Conservation (phyloP, 2,888 invertebrate genomes). For the Tridacna gigas region DNA sequence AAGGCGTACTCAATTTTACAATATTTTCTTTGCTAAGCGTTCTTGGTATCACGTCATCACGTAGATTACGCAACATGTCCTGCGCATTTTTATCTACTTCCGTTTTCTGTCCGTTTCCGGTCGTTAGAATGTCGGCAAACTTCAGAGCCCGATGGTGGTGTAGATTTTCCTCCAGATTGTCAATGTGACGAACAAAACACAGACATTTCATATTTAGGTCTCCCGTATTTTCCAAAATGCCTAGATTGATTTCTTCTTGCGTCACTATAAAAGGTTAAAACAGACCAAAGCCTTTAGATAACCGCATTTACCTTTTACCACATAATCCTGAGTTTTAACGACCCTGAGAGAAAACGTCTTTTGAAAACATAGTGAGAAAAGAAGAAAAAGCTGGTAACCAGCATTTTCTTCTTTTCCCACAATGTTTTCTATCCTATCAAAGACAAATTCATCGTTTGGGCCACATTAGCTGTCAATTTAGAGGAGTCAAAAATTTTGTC, state of each 20-base stretch:
- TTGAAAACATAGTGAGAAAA: too few relatives aligned
- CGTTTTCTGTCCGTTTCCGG: constrained; percentile 35
- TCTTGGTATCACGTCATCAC: constrained; percentile 51
- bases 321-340: too few relatives aligned
- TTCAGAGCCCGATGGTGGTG: constrained; percentile 56
- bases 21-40: constrained; percentile 61
- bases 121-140: constrained; percentile 59
- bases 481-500: too few relatives aligned
- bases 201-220: constrained; percentile 65
- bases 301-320: too few relatives aligned
- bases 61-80: constrained; percentile 57
- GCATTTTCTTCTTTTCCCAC: too few relatives aligned
- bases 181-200: constrained; percentile 66
- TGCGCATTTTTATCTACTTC: constrained; percentile 63
- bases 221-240: constrained; percentile 52
- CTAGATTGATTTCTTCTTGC: constrained; percentile 67
- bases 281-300: too few relatives aligned
- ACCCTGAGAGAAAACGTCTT: too few relatives aligned
- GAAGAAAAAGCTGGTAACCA: too few relatives aligned
- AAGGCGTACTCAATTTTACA: constrained; percentile 53
- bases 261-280: constrained; percentile 58
- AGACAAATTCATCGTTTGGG: too few relatives aligned
- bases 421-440: too few relatives aligned
- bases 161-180: constrained; percentile 60
- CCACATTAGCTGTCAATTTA: too few relatives aligned